Base-by-base conservation (phyloP, 2,797 vertebrate species). In the Heliangelus exortis region DNA sequence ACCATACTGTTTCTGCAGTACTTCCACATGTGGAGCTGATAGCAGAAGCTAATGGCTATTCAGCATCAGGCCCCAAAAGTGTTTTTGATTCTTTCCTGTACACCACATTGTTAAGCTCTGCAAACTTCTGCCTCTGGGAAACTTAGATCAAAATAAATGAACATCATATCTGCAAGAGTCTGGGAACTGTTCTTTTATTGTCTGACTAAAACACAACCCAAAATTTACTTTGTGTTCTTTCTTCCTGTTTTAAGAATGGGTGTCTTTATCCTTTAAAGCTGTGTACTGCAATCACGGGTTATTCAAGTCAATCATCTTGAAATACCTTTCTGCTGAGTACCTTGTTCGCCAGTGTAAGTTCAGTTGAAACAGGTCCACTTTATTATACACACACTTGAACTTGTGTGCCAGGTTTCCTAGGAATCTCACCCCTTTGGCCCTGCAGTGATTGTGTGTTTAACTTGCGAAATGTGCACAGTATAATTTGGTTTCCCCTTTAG, bases 251-350 rank as follows among this genome's bases (percentile, higher is more conserved):
- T 77, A 72, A 68, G 41, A 80, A 81, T 67, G 14, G 5, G 10
- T 58, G 91, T 91, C 58, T 91, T 90, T 86, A 39, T 54, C 71
- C 54, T 76, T 86, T 92, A 50, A 55, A 91, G 61, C 14, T 47
- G 28, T 25, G 9, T 57, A 13, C 51, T 87, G 45, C 51, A 88
- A 1, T 89, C 62, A 8, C 17, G 45, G 54, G 45, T 92, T 75
- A 50, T 55, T 89, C 28, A 36, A 62, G 39, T 65, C 73, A 88
- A 6, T 81, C 8, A 4, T 84, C 69, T 66, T 73, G 53, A 91
- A 84, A 73, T 82, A 16, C 36, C 34, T 94, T 88, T 66, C 68
- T 95, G 39, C 39, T 88, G 59, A 59, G 67, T 74, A 50, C 66
- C 36, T 8, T 26, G 63, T 89, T 93, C 36, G 87, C 43, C 58